Percentiles rank a stretch among this genome's conserved stretches.
Conservation (phyloP, 2,113 vertebrate genomes). For the Labeo rohita region DNA sequence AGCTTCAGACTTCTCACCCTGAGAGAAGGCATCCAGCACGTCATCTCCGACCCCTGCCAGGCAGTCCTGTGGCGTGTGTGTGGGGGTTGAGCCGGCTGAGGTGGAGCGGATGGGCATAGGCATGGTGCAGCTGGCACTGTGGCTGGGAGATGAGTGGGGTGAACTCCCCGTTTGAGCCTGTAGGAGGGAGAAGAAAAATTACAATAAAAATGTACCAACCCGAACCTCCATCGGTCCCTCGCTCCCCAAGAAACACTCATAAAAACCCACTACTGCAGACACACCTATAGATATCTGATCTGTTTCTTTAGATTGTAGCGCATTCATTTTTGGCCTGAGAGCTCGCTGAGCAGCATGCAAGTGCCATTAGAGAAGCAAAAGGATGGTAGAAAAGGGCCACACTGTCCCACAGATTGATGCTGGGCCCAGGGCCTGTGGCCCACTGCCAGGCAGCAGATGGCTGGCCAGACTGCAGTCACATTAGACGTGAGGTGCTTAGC, state of each 20-base stretch:
- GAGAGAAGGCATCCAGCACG: conserved; percentile 87
- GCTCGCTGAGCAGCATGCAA: conserved; percentile 64
- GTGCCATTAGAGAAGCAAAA: conserved; percentile 47
- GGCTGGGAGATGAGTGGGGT: conserved; percentile 88
- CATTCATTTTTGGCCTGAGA: conserved; percentile 51
- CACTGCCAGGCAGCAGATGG: conserved; percentile 80
- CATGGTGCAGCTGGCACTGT: conserved; percentile 83
- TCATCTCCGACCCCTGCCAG: conserved; percentile 85
- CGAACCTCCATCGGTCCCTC: conserved; percentile 24
- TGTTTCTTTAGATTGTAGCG: conserved; percentile 37
- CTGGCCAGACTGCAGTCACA: conserved; percentile 73
- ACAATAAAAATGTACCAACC: conserved; percentile 17
- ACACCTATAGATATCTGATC: conserved; percentile 39
- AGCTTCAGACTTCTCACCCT: conserved; percentile 76
- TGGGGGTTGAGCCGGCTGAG: conserved; percentile 89
- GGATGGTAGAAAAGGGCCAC: conserved; percentile 61
- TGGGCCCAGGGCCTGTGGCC: conserved; percentile 66
- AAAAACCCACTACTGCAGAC: conserved; percentile 44
- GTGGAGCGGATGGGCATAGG: conserved; percentile 89
- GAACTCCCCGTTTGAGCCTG: conserved; percentile 87
- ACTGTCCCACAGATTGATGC: conserved; percentile 60
- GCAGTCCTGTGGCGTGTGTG: conserved; percentile 86
- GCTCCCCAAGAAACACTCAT: background rate
- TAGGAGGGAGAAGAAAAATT: conserved; percentile 10
- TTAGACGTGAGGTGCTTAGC: conserved; percentile 70